Evolutionary conservation across 2,797 vertebrate species (phyloP).

Genomic region (Geotrypetes seraphini): DNA sequence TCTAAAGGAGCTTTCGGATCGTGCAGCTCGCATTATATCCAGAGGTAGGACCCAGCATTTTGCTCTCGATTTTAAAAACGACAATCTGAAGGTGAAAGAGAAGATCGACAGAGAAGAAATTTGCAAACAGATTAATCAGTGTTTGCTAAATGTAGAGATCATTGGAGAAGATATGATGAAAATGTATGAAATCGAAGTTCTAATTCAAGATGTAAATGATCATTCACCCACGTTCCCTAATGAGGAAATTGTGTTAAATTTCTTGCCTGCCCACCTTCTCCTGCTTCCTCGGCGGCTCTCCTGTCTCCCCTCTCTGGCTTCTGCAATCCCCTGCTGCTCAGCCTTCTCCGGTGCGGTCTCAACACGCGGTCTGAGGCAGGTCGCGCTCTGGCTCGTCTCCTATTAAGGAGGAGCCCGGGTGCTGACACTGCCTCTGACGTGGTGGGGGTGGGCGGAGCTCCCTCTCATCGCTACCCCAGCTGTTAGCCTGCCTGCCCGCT

Average conservation of each 20-base stretch:
- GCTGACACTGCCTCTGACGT: too few species aligned
- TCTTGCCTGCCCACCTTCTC: too few species aligned
- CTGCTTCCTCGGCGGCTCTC: too few species aligned
- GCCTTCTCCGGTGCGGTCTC: too few species aligned
- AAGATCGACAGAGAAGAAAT: conserved; percentile 56
- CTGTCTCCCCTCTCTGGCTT: too few species aligned
- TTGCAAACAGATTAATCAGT: conserved; percentile 34
- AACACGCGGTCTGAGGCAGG: too few species aligned
- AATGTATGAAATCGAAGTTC: conserved; percentile 43
- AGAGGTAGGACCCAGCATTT: conserved; percentile 46
- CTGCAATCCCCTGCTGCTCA: too few species aligned
- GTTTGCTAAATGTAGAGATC: conserved; percentile 49
- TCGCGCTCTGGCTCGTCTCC: too few species aligned
- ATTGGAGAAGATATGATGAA: conserved; percentile 56
- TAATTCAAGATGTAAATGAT: conserved; percentile 58
- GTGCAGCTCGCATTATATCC: conserved; percentile 52
- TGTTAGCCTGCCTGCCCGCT: too few species aligned
- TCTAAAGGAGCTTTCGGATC: conserved; percentile 35
- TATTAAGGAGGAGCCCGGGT: too few species aligned
- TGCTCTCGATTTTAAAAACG: conserved; percentile 42
- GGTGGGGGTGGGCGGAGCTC: too few species aligned
- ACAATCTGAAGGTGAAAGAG: conserved; percentile 45
- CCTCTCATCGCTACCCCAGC: too few species aligned
- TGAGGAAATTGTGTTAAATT: conserved; percentile 39
- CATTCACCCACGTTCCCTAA: conserved; percentile 50